Base-by-base conservation (phyloP, 2,113 vertebrate genomes). In the Thalassoma bifasciatum region DNA sequence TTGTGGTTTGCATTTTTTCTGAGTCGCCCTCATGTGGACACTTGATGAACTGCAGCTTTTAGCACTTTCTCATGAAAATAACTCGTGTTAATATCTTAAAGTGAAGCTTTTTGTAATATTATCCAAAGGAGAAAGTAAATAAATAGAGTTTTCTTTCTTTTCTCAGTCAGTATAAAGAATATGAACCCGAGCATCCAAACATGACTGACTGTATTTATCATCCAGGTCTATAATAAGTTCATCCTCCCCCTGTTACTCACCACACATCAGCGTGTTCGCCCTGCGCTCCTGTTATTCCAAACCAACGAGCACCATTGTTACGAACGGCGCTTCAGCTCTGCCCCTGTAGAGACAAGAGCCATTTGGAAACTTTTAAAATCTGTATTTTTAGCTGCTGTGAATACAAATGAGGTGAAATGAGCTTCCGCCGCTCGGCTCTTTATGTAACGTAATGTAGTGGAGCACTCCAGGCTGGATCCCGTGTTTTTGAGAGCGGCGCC, bases 331-430 rank as follows among this genome's bases (percentile, higher is more conserved):
- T 74, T 60, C 69, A 37, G 58, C 73, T 49, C 70, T 66, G 56
- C 67, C 84, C 66, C 61, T 79, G 72, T n/a, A 83, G 63, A 77
- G 72, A 83, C 75, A 56, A 90, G 82, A 86, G 82, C 84, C 82
- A 82, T 88, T 88, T 56, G 53, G 60, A 86, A 61, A 79, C 72
- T 86, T 86, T 88, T 73, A 73, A 82, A 88, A 77, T 47, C 26
- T 57, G 37, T 92, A 92, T 90, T 91, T 90, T 88, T 92, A 89
- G 82, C 75, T 9, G 19, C 40, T 8, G 38, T 64, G 86, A 88
- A 86, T 84, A 81, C 73, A 85, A 88, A 90, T 76, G 82, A 81
- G 79, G 64, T 50, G 66, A 88, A 89, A 86, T 66, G 78, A 88
- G 72, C 77, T 83, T 71, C 71, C 65, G 26, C 52, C 21, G 71